Percentiles rank a stretch among this genome's conserved stretches.
These are phyloP conservation scores for Cataglyphis livida DNA, from an alignment of 2,888 invertebrate genomes.

Conservation along the genomic window DNA sequence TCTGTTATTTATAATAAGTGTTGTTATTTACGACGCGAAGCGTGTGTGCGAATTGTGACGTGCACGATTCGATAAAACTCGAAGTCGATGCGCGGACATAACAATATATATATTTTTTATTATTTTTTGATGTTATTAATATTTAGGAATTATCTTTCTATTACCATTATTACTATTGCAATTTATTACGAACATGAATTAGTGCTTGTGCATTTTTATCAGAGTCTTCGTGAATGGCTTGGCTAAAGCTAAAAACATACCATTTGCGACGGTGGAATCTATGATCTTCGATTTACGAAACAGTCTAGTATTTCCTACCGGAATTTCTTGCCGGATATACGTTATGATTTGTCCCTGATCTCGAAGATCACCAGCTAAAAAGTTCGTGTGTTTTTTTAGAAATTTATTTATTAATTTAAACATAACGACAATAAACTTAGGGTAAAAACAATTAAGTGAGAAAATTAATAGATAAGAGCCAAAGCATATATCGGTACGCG, in stretches of 20 bases:
- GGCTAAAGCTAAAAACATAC: constrained; percentile 24
- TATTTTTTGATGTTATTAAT: too few relatives aligned
- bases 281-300: constrained; percentile 57
- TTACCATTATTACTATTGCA: neutral
- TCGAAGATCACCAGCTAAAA: constrained; percentile 62
- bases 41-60: too few relatives aligned
- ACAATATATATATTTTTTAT: neutral
- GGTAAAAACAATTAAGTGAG: too few relatives aligned
- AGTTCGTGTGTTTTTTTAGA: neutral
- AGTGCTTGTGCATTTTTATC: neutral
- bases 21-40: too few relatives aligned
- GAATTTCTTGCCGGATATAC: constrained; percentile 63
- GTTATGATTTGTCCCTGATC: constrained; percentile 60
- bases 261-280: constrained; percentile 53
- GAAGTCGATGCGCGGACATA: too few relatives aligned
- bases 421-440: too few relatives aligned
- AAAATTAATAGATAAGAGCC: too few relatives aligned
- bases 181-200: neutral
- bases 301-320: constrained; percentile 26
- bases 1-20: too few relatives aligned
- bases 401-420: neutral
- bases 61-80: too few relatives aligned
- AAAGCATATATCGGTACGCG: too few relatives aligned
- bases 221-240: too few relatives aligned
- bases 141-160: neutral